Base-by-base conservation (phyloP, 2,113 vertebrate species). In the Geococcyx californianus region DNA sequence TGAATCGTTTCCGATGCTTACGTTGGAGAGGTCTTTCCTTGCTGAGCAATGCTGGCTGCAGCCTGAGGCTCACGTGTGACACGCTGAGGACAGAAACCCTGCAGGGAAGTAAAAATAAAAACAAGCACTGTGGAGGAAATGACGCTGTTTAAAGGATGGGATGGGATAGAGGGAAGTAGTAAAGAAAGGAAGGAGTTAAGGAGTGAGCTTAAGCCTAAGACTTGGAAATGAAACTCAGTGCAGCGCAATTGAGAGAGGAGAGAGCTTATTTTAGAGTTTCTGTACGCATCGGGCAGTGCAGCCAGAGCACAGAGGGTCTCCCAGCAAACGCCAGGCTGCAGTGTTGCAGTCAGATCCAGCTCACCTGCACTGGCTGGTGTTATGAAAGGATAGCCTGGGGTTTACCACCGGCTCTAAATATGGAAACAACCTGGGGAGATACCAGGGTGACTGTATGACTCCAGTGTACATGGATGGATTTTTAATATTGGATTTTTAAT, bases 151-250 rank as follows among this genome's bases (percentile, higher is more conserved):
- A 10, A 82, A 86, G 70, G 52, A 44, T 28, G 66, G 58, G 40
- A 29, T 63, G 79, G 59, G 54, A 15, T 8, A 44, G 72, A 54
- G 76, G 63, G 56, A 93, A 90, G 81, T 87, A 73, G 74, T 59
- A 64, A 74, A 90, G 88, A 64, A 80, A 84, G 82, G 70, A 90
- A 88, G 68, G 90, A 87, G 87, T 89, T 94, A 76, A 93, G n/a
- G 49, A 85, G 36, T 4, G 49, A 82, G 33, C 45, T 52, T n/a
- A 10, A 51, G 28, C 45, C 33, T 20, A 4, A 59, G 87, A 60
- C 87, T 91, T 93, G 64, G 81, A 92, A 92, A 74, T 67, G 31
- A 82, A 94, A 95, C 77, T 47, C 23, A 8, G 1, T 59, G 74
- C 69, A 69, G 75, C 21, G 12, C 63, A 68, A 33, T 12, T 52